Evolutionary conservation across 35 echinoderm and acorn worm genomes (phyloP).

Genomic region (Eucidaris tribuloides): DNA sequence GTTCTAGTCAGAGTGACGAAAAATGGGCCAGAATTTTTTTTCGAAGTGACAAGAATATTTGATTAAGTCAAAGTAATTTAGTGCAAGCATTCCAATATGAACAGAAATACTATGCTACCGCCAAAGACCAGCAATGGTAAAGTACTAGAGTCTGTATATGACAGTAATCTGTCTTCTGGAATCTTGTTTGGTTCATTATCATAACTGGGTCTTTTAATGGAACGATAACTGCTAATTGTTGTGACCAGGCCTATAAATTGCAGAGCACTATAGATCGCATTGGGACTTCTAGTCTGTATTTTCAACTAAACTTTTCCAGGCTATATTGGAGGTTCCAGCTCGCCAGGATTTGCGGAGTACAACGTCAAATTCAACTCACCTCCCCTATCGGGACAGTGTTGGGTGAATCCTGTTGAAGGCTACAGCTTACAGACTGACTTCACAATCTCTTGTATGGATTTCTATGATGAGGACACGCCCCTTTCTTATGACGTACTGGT

Average conservation of each 20-base stretch:
- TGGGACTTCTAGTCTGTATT: background rate
- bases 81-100: too few relatives aligned
- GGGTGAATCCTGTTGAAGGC: constrained; percentile 31
- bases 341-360: constrained; percentile 38
- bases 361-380: constrained; percentile 43
- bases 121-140: too few relatives aligned
- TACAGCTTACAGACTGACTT: constrained; percentile 59
- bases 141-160: background rate
- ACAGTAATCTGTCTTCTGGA: background rate
- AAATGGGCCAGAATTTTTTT: too few relatives aligned
- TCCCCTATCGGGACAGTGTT: constrained; percentile 40
- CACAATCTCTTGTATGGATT: constrained; percentile 32
- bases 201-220: background rate
- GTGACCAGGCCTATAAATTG: background rate
- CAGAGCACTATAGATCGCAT: background rate
- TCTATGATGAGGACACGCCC: constrained; percentile 42
- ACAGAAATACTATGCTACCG: too few relatives aligned
- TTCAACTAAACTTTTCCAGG: constrained; percentile 26
- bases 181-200: background rate
- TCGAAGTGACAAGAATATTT: too few relatives aligned
- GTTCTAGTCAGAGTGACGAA: too few relatives aligned
- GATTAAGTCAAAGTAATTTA: too few relatives aligned
- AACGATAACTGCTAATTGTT: background rate
- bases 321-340: background rate
- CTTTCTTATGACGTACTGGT: constrained; percentile 22